Percentiles rank a stretch among this genome's conserved stretches.
These are phyloP conservation scores for Tiliacea citrago DNA, from an alignment of 2,888 invertebrate genomes.

Conservation along the genomic window DNA sequence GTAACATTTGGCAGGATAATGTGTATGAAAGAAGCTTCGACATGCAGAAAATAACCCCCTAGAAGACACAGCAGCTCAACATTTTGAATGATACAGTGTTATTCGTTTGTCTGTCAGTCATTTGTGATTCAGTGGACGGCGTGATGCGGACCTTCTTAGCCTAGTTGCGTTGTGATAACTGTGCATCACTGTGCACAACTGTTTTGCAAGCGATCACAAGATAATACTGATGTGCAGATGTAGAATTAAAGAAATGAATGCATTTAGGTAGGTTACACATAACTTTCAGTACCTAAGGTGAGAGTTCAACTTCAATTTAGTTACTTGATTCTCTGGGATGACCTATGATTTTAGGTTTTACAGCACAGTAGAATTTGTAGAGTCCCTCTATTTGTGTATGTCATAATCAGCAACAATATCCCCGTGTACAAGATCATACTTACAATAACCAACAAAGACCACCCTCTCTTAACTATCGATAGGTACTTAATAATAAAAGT, in stretches of 20 bases:
- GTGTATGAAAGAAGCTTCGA: not conserved
- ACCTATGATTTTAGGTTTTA: not conserved
- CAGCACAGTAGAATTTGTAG: too few relatives aligned
- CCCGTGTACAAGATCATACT: not conserved
- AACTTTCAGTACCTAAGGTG: not conserved
- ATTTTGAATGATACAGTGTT: not conserved
- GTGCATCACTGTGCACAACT: conserved; percentile 38
- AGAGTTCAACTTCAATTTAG: conserved; percentile 25
- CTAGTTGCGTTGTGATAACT: not conserved
- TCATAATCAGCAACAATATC: not conserved
- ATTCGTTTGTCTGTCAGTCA: not conserved
- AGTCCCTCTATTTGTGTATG: not conserved
- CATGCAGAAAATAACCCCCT: not conserved
- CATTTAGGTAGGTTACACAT: not conserved
- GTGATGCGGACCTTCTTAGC: conserved; percentile 19
- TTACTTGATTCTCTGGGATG: not conserved
- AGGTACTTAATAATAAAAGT: conserved; percentile 35
- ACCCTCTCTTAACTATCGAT: conserved; percentile 41
- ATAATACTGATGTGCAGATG: conserved; percentile 39
- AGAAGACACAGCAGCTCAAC: too few relatives aligned
- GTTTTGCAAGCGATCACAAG: conserved; percentile 51
- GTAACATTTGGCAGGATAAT: not conserved
- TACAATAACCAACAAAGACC: conserved; percentile 29
- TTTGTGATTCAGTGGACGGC: not conserved
- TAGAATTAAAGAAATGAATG: conserved; percentile 38